phyloP scores from a whole-genome alignment of 2,113 vertebrate genomes.

The Zapus hudsonius region DNA sequence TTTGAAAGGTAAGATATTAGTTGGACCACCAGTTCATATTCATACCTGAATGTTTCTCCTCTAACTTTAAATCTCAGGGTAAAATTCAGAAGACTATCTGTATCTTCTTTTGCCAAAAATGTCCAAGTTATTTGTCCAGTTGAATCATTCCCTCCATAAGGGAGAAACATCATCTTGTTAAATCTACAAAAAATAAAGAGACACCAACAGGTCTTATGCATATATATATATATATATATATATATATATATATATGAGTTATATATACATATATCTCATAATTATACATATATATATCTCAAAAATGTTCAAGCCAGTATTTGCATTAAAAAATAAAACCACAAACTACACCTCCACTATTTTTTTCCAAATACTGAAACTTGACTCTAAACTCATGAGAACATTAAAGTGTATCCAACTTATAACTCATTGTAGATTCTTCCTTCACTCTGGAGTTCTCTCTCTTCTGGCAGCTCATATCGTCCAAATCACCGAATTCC shows the following conservation, averaged over 20 bases:
- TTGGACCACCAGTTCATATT: neutral
- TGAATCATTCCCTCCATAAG: no score
- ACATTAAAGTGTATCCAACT: neutral
- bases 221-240: no score
- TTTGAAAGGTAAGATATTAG: neutral
- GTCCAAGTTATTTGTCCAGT: neutral
- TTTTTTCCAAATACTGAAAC: neutral
- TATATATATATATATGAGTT: no score
- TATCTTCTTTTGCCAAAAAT: no score
- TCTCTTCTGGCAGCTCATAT: neutral
- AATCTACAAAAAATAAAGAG: neutral
- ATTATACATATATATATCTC: no score
- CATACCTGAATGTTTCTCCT: neutral
- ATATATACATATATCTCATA: no score
- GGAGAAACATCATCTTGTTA: neutral
- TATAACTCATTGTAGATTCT: neutral
- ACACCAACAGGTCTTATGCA: neutral
- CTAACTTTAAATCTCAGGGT: neutral
- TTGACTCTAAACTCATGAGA: neutral
- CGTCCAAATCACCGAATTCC: neutral
- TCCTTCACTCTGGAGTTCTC: neutral
- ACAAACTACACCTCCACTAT: no score
- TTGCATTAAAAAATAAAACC: neutral
- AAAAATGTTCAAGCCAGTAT: neutral
- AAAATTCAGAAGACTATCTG: no score